Percentiles rank a stretch among this genome's conserved stretches.
Conservation (phyloP, 2,113 vertebrate species). For the Lagenorhynchus albirostris region DNA sequence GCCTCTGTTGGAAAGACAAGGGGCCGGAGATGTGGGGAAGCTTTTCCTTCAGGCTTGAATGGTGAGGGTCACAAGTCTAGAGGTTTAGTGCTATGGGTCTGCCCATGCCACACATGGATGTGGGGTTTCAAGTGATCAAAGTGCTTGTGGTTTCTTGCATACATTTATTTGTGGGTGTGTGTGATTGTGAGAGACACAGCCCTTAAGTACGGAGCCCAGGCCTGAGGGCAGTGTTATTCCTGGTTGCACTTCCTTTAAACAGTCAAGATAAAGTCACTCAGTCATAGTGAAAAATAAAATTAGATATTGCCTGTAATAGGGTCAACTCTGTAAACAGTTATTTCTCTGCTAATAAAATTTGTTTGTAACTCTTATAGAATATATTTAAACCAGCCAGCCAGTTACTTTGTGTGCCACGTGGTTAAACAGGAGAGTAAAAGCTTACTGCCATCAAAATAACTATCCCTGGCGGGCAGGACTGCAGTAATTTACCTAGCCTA, state of each 20-base stretch:
- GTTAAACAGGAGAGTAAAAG: constrained; percentile 74
- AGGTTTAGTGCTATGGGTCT: fast-evolving
- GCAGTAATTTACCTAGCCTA: constrained; percentile 80
- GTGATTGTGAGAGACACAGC: background rate
- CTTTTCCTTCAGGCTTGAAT: background rate
- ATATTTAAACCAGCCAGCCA: constrained; percentile 31
- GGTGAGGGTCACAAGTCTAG: background rate
- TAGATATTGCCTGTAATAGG: background rate
- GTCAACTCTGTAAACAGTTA: constrained; percentile 3
- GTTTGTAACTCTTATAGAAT: constrained; percentile 26
- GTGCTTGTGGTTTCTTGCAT: background rate
- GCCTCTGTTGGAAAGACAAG: fast-evolving
- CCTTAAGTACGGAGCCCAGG: background rate
- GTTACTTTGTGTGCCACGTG: constrained; percentile 44
- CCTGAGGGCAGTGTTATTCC: background rate
- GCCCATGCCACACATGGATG: background rate
- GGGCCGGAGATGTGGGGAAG: background rate
- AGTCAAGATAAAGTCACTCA: constrained; percentile 4
- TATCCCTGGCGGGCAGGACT: constrained; percentile 65
- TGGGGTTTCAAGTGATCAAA: background rate
- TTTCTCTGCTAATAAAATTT: constrained; percentile 46
- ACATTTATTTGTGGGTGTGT: background rate
- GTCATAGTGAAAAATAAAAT: constrained; percentile 38
- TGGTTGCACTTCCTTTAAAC: background rate
- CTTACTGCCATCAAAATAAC: constrained; percentile 75